Percentiles rank a stretch among this genome's conserved stretches.
phyloP scores from a whole-genome alignment of 2,888 invertebrate genomes.

The Galeruca laticollis region DNA sequence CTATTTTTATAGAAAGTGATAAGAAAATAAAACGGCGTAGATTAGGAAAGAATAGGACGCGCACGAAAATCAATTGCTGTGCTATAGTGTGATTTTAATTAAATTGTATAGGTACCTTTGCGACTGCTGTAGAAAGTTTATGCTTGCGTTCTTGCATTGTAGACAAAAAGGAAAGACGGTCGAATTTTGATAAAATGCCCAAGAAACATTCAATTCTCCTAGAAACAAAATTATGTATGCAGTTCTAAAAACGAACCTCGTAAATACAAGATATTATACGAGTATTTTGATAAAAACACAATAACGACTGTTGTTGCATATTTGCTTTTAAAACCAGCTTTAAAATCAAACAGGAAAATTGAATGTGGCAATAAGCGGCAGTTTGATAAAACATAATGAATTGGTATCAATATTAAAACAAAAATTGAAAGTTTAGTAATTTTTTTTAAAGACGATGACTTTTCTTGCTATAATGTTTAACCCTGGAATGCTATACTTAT shows the following conservation, averaged over 20 bases:
- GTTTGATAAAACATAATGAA: no score
- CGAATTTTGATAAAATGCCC: constrained; percentile 2
- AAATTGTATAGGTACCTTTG: constrained; percentile 41
- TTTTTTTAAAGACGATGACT: no score
- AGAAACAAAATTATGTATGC: neutral
- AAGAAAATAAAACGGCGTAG: constrained; percentile 25
- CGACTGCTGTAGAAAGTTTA: constrained; percentile 42
- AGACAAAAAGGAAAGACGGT: constrained; percentile 29
- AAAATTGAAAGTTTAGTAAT: no score
- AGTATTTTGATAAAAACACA: neutral
- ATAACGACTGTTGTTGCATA: no score
- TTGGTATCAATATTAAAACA: no score
- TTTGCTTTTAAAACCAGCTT: no score
- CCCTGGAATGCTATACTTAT: no score
- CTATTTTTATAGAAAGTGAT: constrained; percentile 39
- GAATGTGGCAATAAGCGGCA: no score
- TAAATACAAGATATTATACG: neutral
- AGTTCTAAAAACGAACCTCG: neutral
- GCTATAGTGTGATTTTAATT: constrained; percentile 50
- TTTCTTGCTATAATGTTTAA: no score
- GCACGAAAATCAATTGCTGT: constrained; percentile 50
- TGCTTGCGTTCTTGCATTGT: constrained; percentile 41
- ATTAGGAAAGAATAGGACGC: constrained; percentile 33
- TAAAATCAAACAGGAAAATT: no score
- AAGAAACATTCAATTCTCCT: neutral